phyloP scores from a whole-genome alignment of 2,113 vertebrate species.

The Austrofundulus limnaeus region DNA sequence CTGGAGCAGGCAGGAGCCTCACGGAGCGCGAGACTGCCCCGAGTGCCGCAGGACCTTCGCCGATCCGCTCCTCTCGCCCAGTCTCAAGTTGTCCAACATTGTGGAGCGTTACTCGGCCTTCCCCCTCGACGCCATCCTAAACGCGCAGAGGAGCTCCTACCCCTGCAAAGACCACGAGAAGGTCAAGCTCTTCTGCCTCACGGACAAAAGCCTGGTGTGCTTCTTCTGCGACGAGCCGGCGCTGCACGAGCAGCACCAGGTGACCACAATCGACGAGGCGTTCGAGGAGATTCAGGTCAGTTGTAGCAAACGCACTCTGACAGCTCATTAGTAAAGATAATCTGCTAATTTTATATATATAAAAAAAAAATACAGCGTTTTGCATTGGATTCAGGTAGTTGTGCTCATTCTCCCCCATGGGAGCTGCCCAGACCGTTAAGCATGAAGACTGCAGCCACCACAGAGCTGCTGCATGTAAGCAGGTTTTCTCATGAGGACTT shows the following conservation, averaged over 20 bases:
- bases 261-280: slow-evolving; percentile 94
- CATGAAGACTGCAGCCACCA: slow-evolving; percentile 17
- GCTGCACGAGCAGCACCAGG: slow-evolving; percentile 94
- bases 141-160: slow-evolving; percentile 88
- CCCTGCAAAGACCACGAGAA: slow-evolving; percentile 98
- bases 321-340: slow-evolving; percentile 42
- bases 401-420: slow-evolving; percentile 15
- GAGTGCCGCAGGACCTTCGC: slow-evolving; percentile 94
- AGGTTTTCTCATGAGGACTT: slow-evolving; percentile 28
- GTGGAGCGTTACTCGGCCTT: slow-evolving; percentile 96
- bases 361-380: slow-evolving; percentile 26
- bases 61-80: slow-evolving; percentile 90
- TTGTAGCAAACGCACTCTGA: slow-evolving; percentile 12
- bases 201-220: slow-evolving; percentile 91
- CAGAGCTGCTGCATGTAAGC: slow-evolving; percentile 34
- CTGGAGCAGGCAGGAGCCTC: slow-evolving; percentile 93
- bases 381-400: slow-evolving; percentile 24
- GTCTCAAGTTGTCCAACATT: slow-evolving; percentile 98
- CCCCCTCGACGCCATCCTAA: slow-evolving; percentile 93
- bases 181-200: slow-evolving; percentile 98
- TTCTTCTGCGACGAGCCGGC: slow-evolving; percentile 98
- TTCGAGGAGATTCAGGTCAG: slow-evolving; percentile 96
- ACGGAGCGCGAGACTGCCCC: slow-evolving; percentile 89
- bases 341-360: slow-evolving; percentile 41
- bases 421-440: slow-evolving; percentile 37